A percentile compares a stretch with the other conserved stretches of the same genome.
These are phyloP conservation scores for Eretmocerus hayati DNA, from an alignment of 2,888 invertebrate genomes.

Conservation along the genomic window DNA sequence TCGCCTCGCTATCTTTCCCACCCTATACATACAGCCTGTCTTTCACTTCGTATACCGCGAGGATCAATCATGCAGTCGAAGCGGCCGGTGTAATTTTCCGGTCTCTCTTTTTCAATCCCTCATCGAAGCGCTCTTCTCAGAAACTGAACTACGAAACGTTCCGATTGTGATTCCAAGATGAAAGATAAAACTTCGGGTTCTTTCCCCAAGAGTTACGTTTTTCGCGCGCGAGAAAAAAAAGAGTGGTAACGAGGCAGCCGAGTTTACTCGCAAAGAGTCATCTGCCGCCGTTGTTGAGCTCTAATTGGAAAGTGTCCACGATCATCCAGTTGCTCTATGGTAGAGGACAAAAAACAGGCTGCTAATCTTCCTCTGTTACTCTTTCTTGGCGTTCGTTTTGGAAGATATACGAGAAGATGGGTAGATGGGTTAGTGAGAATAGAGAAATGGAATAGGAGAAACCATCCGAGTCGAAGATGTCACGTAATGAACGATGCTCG, in stretches of 20 bases:
- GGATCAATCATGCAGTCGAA: constrained; percentile 9
- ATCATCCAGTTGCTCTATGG: too few species aligned
- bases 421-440: not conserved
- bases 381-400: not conserved
- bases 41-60: not conserved
- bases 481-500: constrained; percentile 9
- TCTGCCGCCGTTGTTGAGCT: constrained; percentile 2
- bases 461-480: not conserved
- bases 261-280: constrained; percentile 9
- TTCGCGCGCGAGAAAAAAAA: too few species aligned
- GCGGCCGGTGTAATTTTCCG: constrained; percentile 7
- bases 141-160: too few species aligned
- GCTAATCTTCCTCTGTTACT: not conserved
- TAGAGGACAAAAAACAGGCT: not conserved
- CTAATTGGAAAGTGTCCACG: constrained; percentile 15
- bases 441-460: too few species aligned
- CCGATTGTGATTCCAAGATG: too few species aligned
- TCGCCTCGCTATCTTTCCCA: not conserved
- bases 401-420: not conserved
- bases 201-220: too few species aligned
- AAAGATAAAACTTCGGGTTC: too few species aligned
- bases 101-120: constrained; percentile 6
- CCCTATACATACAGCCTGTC: not conserved
- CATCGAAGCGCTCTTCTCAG: too few species aligned
- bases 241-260: not conserved